Percentiles rank a stretch among this genome's conserved stretches.
Conservation (phyloP, 2,113 vertebrate species). For the Pterophyllum scalare region DNA sequence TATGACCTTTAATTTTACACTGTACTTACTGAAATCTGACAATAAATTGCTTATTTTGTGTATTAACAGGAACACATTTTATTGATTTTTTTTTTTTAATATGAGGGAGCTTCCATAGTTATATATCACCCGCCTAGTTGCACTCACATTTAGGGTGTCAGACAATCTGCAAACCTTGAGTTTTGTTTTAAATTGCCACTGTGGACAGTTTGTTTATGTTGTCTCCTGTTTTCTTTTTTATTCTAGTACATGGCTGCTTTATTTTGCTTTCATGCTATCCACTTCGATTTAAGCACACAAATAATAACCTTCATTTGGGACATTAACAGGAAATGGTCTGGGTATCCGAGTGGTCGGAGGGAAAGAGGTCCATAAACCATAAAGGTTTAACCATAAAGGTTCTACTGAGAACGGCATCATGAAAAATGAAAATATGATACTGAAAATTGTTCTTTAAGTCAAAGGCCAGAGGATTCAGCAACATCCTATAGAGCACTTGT, state of each 20-base stretch:
- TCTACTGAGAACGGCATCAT: background rate
- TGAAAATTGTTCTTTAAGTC: background rate
- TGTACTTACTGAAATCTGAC: conserved; percentile 38
- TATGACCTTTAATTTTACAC: conserved; percentile 30
- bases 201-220: conserved; percentile 13
- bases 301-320: too few relatives aligned
- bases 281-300: background rate
- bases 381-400: too few relatives aligned
- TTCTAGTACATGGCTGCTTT: background rate
- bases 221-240: background rate
- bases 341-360: conserved; percentile 95
- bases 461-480: background rate
- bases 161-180: conserved; percentile 13
- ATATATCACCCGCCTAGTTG: conserved; percentile 22
- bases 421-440: background rate
- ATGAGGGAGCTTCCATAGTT: conserved; percentile 17
- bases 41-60: conserved; percentile 27
- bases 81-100: conserved; percentile 41
- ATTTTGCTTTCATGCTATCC: conserved; percentile 9
- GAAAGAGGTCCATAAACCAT: conserved; percentile 97
- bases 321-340: conserved; percentile 90
- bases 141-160: conserved; percentile 4
- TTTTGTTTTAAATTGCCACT: conserved; percentile 43
- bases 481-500: background rate
- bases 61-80: conserved; percentile 50